A percentile compares a stretch with the other conserved stretches of the same genome.
These are phyloP conservation scores for Oncopodura yosiiana DNA, from an alignment of 1,140 invertebrate species.

Conservation along the genomic window DNA sequence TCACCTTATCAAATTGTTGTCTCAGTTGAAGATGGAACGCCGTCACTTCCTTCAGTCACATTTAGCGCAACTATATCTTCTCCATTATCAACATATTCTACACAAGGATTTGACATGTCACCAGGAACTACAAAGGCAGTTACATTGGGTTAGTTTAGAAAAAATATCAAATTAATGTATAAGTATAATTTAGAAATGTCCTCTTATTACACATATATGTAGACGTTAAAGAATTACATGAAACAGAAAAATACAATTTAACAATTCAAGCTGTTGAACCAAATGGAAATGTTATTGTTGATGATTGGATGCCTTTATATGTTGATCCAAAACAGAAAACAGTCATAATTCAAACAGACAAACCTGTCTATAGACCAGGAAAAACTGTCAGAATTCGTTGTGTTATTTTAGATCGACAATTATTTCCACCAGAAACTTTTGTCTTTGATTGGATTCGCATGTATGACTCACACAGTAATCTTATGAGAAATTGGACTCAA, in stretches of 20 bases:
- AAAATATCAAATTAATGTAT: too few species aligned
- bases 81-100: background rate
- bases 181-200: too few species aligned
- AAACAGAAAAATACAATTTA: slow-evolving; percentile 61
- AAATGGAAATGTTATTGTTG: slow-evolving; percentile 54
- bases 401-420: slow-evolving; percentile 62
- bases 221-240: too few species aligned
- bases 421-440: slow-evolving; percentile 53
- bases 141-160: background rate
- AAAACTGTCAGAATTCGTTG: slow-evolving; percentile 72
- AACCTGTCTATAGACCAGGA: slow-evolving; percentile 80
- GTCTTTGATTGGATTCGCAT: slow-evolving; percentile 49
- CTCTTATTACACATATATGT: too few species aligned
- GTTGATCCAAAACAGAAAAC: slow-evolving; percentile 70
- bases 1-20: background rate
- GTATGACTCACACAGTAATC: slow-evolving; percentile 64
- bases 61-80: too few species aligned
- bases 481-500: slow-evolving; percentile 65
- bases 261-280: slow-evolving; percentile 59
- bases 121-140: too few species aligned
- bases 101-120: background rate
- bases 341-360: slow-evolving; percentile 86
- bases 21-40: background rate
- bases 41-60: too few species aligned
- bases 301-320: slow-evolving; percentile 48